These are phyloP conservation scores for Nibea coibor DNA, from an alignment of 2,113 vertebrate genomes.

Conservation along the genomic window DNA sequence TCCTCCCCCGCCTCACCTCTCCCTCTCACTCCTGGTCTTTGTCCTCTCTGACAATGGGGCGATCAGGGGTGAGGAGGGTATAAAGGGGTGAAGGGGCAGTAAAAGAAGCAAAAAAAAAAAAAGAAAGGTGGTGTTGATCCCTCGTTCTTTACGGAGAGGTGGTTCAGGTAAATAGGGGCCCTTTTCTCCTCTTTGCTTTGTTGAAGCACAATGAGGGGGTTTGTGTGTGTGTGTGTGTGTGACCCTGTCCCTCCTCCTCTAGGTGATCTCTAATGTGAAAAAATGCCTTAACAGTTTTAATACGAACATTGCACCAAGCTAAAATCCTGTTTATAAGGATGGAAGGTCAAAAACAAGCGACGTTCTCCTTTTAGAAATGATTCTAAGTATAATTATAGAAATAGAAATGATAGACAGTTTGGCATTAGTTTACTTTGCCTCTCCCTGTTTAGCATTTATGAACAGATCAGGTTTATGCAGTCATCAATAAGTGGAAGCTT, in stretches of 20 bases:
- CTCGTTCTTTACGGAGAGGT: constrained; percentile 74
- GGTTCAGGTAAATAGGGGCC: constrained; percentile 77
- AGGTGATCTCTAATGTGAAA: neutral
- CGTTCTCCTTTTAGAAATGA: too few relatives aligned
- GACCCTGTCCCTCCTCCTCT: constrained; percentile 15
- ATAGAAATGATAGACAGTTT: too few relatives aligned
- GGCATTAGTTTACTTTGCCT: too few relatives aligned
- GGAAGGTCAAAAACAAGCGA: too few relatives aligned
- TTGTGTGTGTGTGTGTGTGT: constrained; percentile 36
- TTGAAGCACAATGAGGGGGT: constrained; percentile 70
- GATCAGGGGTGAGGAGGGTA: constrained; percentile 55
- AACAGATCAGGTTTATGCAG: too few relatives aligned
- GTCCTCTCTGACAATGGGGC: constrained; percentile 75
- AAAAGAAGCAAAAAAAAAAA: constrained; percentile 51
- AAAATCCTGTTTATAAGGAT: too few relatives aligned
- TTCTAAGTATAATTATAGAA: too few relatives aligned
- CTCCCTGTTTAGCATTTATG: too few relatives aligned
- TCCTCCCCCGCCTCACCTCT: constrained; percentile 43
- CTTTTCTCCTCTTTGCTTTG: constrained; percentile 68
- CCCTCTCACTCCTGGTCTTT: constrained; percentile 68
- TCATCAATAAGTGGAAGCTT: too few relatives aligned
- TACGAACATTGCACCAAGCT: too few relatives aligned
- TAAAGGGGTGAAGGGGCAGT: constrained; percentile 61
- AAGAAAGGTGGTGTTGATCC: constrained; percentile 74
- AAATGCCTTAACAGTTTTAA: neutral